Percentiles rank a stretch among this genome's conserved stretches.
phyloP scores from a whole-genome alignment of 2,888 invertebrate genomes.

The Elegia similella region DNA sequence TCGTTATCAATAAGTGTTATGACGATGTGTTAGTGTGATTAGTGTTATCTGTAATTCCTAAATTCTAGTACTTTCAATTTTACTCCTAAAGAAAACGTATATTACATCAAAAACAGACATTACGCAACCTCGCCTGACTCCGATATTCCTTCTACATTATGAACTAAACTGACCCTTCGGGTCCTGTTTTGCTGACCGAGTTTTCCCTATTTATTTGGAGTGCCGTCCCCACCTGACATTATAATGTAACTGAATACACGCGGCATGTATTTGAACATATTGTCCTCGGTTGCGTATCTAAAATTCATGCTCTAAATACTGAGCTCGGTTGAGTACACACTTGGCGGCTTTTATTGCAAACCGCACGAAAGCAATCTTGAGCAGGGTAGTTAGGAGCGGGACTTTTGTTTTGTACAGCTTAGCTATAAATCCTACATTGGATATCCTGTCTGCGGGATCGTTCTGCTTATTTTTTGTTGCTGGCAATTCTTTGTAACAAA shows the following conservation, averaged over 20 bases:
- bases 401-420: slow-evolving; percentile 12
- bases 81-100: background rate
- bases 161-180: slow-evolving; percentile 12
- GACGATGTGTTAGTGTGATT: no score
- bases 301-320: slow-evolving; percentile 65
- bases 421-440: slow-evolving; percentile 11
- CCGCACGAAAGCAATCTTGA: slow-evolving; percentile 58
- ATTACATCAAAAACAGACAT: background rate
- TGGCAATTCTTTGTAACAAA: background rate
- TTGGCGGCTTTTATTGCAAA: slow-evolving; percentile 55
- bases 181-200: slow-evolving; percentile 17
- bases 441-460: slow-evolving; percentile 1
- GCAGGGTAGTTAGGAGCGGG: slow-evolving; percentile 26
- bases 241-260: slow-evolving; percentile 16
- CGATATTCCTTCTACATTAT: slow-evolving; percentile 14
- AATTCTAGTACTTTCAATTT: no score
- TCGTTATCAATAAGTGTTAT: no score
- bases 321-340: slow-evolving; percentile 47
- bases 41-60: no score
- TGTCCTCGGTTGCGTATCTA: slow-evolving; percentile 34
- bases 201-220: slow-evolving; percentile 17
- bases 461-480: background rate
- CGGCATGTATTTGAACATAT: slow-evolving; percentile 15
- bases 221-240: slow-evolving; percentile 13
- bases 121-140: background rate